These are phyloP conservation scores for Galemys pyrenaicus DNA, from an alignment of 2,113 vertebrate genomes.

Conservation along the genomic window DNA sequence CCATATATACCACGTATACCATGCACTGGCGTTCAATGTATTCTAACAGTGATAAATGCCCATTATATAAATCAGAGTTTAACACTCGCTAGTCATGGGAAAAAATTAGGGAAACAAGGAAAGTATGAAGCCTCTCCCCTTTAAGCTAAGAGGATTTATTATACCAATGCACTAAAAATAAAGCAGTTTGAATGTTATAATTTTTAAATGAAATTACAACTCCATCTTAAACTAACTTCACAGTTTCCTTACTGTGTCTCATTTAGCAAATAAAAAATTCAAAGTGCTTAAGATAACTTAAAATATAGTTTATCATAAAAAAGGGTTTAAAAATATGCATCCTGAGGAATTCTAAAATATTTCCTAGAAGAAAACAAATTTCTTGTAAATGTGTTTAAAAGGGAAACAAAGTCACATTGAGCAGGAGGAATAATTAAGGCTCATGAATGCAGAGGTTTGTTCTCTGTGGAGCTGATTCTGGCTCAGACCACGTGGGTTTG, in stretches of 20 bases:
- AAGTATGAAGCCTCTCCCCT: not conserved
- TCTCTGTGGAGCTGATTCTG: not conserved
- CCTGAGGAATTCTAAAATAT: not conserved
- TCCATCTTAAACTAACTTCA: constrained; percentile 33
- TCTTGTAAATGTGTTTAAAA: constrained; percentile 18
- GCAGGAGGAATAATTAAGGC: not conserved
- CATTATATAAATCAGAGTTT: not conserved
- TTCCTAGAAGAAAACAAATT: constrained; percentile 15
- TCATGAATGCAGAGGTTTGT: not conserved
- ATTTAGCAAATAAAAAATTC: constrained; percentile 49
- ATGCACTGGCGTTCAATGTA: not conserved
- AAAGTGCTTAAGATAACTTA: constrained; percentile 16
- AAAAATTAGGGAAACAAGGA: not conserved
- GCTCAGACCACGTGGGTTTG: not conserved
- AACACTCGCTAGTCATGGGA: not conserved
- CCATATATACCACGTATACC: too few relatives aligned
- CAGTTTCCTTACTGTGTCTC: constrained; percentile 28
- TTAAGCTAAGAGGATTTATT: not conserved
- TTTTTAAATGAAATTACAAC: constrained; percentile 51
- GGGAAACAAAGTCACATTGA: not conserved
- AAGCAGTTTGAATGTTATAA: not conserved
- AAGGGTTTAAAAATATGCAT: not conserved
- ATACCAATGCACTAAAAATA: constrained; percentile 23
- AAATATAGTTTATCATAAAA: constrained; percentile 46
- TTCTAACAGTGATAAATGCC: not conserved